Evolutionary conservation across 53 echinoderm and acorn worm species (phyloP), one percentile per base, ranked within the genome.

Genomic region (Glandiceps talaboti): DNA sequence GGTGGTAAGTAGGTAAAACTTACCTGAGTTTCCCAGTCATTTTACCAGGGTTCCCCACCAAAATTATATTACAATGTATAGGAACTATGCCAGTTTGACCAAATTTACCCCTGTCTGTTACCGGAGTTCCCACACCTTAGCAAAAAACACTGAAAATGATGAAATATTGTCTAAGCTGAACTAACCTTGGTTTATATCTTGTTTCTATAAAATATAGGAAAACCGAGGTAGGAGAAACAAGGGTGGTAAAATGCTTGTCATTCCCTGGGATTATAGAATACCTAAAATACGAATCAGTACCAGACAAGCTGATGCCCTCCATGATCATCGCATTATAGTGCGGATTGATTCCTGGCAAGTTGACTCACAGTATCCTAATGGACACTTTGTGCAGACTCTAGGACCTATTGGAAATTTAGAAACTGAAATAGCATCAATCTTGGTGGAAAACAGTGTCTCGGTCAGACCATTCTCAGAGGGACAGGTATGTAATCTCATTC

Each of bases 361-460:
- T 1, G 91, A 93, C 80, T 99, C 99, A 30, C 93, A 88, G 86
- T 99, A 93, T 81, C 99, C 99, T n/a, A 93, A 91, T 27, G 99
- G 99, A 75, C 99, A 99, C 80, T 94, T 91, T 88, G 99, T 99
- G 29, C 85, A 87, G 33, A 89, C 91, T 29, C 85, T 99, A 1
- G 99, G 93, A 74, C 80, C 99, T 29, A 86, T 93, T 30, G 99
- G 93, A 31, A 84, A 82, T 74, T 83, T 99, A 14, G 99, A 99
- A 79, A 99, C 99, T 28, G 93, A 93, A 77, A 85, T 99, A 10
- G 91, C 93, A 28, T 85, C 93, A 77, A 89, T 91, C 28, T 84
- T 99, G 83, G 91, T 92, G 29, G 99, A 93, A 77, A 87, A 99
- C 77, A 86, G 75, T 45, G 82, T 99, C 31, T 86, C 91, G 1